Evolutionary conservation across 2,797 vertebrate genomes (phyloP).

Genomic region (Pangasius mekongensis): DNA sequence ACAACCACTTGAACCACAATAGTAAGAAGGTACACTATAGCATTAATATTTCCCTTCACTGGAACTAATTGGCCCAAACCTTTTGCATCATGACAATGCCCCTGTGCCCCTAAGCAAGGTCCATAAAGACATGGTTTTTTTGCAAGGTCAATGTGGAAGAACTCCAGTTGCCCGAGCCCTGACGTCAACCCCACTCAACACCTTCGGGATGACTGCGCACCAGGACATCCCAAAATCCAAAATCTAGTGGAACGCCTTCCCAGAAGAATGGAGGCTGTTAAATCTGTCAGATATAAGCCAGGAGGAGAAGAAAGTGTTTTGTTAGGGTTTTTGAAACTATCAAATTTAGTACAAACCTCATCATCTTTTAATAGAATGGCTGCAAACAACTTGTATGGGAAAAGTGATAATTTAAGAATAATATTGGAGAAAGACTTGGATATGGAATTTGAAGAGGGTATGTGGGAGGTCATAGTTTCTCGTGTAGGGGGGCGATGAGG

Average conservation of each 20-base stretch:
- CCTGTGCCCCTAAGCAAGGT: background rate
- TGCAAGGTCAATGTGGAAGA: background rate
- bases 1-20: too few species aligned
- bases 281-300: too few species aligned
- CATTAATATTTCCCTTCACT: background rate
- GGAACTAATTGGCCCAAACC: background rate
- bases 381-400: too few species aligned
- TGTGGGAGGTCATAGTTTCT: too few species aligned
- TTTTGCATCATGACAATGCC: background rate
- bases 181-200: background rate
- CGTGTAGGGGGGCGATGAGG: too few species aligned
- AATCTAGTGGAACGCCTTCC: background rate
- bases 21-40: background rate
- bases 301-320: too few species aligned
- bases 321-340: too few species aligned
- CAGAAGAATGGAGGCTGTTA: background rate
- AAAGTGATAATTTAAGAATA: too few species aligned
- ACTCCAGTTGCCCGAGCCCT: background rate
- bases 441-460: too few species aligned
- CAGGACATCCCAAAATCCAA: background rate
- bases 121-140: background rate
- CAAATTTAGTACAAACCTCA: too few species aligned
- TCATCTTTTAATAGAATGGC: too few species aligned
- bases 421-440: too few species aligned
- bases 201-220: background rate